Evolutionary conservation across 2,113 vertebrate genomes (phyloP), one percentile per base, ranked within the genome.

Genomic region (Grammomys dolichurus): DNA sequence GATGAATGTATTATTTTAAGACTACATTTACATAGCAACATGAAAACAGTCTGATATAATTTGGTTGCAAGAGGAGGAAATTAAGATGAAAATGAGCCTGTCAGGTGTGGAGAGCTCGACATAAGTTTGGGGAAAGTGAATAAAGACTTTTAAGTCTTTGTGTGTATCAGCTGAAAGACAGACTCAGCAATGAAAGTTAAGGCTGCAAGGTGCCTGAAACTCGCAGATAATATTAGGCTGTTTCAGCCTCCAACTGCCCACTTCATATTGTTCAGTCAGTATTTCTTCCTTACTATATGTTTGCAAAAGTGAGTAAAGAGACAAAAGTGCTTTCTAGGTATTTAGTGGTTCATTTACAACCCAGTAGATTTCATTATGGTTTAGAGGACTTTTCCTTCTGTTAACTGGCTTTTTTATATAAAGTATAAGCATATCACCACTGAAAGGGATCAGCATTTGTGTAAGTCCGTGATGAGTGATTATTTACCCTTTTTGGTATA

Each of bases 41-140:
- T 46, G 95, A 91, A 92, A 51, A 20, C 78, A 86, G 65, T 93
- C 63, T 94, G 87, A 80, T n/a, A 91, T 3, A 84, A 91, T 77
- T 93, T 86, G 46, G 89, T 65, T 77, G 36, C 33, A 95, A 87
- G 33, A 93, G 24, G 86, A 95, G 87, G 51, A 85, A 94, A 93
- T 36, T 91, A 91, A 90, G 78, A 28, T 54, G 87, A 28, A 36
- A 93, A 56, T 77, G 31, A 90, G 65, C 70, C 12, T 54, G 1
- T 60, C 28, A 48, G 70, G 56, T 89, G 16, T 51, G 54, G 72
- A 31, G 22, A 88, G 58, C 77, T 90, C 13, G 81, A 60, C 36
- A 12, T 95, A 96, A 82, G 72, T 94, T 81, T 65, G 28, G 51
- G 81, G 36, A 2, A 88, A 93, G 24, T 24, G 20, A 94, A 93